Evolutionary conservation across 37 sponge, comb jelly and placozoan species (phyloP), one percentile per base, ranked within the genome.

Genomic region (Axinella damicornis): DNA sequence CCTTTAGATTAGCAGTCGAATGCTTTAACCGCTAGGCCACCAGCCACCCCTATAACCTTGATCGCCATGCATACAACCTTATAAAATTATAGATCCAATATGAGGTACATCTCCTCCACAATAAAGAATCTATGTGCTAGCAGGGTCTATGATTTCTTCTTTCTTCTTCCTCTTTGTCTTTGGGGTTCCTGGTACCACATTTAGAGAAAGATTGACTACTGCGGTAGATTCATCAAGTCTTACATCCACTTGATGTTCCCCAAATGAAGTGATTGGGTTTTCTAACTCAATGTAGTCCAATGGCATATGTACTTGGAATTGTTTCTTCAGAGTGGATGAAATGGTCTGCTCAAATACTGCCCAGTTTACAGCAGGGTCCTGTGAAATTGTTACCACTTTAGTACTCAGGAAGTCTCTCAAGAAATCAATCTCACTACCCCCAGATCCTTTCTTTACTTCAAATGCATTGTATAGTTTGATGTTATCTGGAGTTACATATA

Each of bases 401-500:
- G 77, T 79, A 40, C 24, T 37, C 20, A 93, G 76, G 30, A 66
- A 88, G 30, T 80, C 63, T 25, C 62, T 57, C 32, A 88, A 24
- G n/a, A 78, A 52, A 41, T 73, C 77, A 30, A 28, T 46, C 16
- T 61, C 59, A 52, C 54, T 37, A 0, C 41, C 58, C 2, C 18
- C n/a, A 38, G 53, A 5, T 0, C 75, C 84, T 41, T 87, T 66
- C n/a, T 71, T 22, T 1, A 70, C 78, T 60, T 85, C 81, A 53
- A 68, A 78, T 57, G 91, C 84, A 31, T 59, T 46, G 69, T 79
- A 80, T 24, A 67, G 58, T 65, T 66, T 46, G 28, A 92, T 69
- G 63, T 92, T 95, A 57, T 83, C 65, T 40, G 73, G 90, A 31
- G 90, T 89, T 5, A 81, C 87, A 79, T 96, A 96, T 0, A 96